Base-by-base conservation (phyloP, 2,888 invertebrate species). In the Lepeophtheirus nordmannii region DNA sequence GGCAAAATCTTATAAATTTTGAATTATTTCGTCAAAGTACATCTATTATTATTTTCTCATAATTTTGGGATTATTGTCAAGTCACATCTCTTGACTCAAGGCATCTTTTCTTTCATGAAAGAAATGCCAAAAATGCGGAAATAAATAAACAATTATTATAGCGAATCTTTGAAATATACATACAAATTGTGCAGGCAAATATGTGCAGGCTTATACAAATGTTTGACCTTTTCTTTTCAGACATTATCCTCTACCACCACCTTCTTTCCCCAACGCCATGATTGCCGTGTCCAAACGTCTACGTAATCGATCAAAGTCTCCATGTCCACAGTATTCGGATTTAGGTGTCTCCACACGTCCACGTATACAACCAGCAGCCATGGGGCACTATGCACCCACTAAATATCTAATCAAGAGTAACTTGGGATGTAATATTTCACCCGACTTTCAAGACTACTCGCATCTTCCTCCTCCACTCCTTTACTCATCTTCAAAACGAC, bases 271-370 rank as follows among this genome's bases (percentile, higher is more conserved):
- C 8, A 8, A 46, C 8, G 53, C 53, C 53, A 46, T 46, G 53
- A 46, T 46, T 46, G 53, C 53, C 53, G 53, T 46, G 5, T 46
- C 53, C 53, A 14, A 17, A 14, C 53, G 53, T 17, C 53, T 46
- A 5, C 53, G 53, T 17, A 46, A 46, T 17, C 53, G 53, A 8
- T 46, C 53, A 14, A 46, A 46, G 53, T 46, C 53, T 17, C 53
- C 53, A 3, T 46, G 53, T 46, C 53, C 53, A 46, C 53, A 46
- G 53, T 46, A 46, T 46, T 46, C 53, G 14, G 53, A 46, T 17
- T 17, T 46, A n/a, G 53, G 53, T 17, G 53, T 46, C 8, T 46
- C 53, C 53, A 5, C 53, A 5, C 53, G 53, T 46, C 53, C 53
- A 14, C 53, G 53, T 14, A 46, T 46, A 5, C 53, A 46, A 17